Evolutionary conservation across 2,113 vertebrate species (phyloP).

Genomic region (Neotoma lepida): DNA sequence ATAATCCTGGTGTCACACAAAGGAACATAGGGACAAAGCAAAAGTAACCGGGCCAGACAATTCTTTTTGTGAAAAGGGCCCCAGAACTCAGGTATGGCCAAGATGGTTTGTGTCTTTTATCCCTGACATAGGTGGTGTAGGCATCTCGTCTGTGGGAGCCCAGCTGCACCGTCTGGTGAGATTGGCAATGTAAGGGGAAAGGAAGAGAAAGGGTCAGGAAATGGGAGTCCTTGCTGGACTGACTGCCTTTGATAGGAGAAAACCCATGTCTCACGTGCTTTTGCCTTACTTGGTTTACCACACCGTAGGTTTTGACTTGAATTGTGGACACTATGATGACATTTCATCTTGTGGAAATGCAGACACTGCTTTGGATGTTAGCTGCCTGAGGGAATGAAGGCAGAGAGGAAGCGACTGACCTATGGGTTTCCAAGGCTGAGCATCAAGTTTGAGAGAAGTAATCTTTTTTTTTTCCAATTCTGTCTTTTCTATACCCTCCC

Average conservation of each 20-base stretch:
- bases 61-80: background rate
- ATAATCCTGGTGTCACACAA: background rate
- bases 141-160: background rate
- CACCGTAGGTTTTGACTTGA: background rate
- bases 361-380: background rate
- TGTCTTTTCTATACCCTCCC: background rate
- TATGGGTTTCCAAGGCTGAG: background rate
- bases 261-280: background rate
- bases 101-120: background rate
- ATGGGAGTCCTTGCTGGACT: background rate
- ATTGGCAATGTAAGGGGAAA: background rate
- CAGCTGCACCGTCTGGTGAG: background rate
- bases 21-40: background rate
- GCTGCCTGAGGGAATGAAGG: background rate
- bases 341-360: background rate
- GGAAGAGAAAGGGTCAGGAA: background rate
- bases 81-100: background rate
- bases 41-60: background rate
- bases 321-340: background rate
- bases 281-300: background rate
- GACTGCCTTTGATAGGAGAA: background rate
- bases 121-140: too few relatives aligned
- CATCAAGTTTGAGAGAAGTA: background rate
- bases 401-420: background rate
- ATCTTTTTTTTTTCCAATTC: background rate